Base-by-base conservation (phyloP, 2,113 vertebrate species). In the Cyprinodon variegatus region DNA sequence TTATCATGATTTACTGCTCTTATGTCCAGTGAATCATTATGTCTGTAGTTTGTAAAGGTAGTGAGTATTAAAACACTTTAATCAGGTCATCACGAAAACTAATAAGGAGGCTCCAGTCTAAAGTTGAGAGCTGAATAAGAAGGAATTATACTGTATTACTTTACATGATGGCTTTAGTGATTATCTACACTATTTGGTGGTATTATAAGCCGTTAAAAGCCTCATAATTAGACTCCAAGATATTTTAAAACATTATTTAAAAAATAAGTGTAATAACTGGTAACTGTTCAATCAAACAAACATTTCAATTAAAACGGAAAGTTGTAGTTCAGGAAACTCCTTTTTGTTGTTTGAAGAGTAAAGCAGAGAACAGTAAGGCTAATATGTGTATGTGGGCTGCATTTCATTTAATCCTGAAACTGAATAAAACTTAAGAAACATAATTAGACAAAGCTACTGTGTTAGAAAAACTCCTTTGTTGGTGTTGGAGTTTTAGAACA, bases 41-140 rank as follows among this genome's bases (percentile, higher is more conserved):
- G 29, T 84, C 53, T 41, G 4, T 64, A 70, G 67, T 84, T 87
- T 83, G 73, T 57, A 62, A 78, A 73, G 82, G 59, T 78, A 75
- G 83, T 87, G 70, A 80, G 78, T 68, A 81, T 37, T 79, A 64
- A 65, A 77, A 72, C 7, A 13, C 72, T 76, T 70, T 62, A 73
- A 82, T 64, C 63, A 77, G 20, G 8, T 57, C 50, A 20, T 15
- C n/a, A 57, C 50, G n/a, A 57, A 57, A 57, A n/a, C 50, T 57
- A n/a, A n/a, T 20, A 57, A 57, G 20, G 14, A 57, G 50, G 50
- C 5, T 57, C 17, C 50, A 48, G 9, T 45, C 4, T 41, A 53
- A n/a, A 9, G 1, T n/a, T n/a, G 17, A 57, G 4, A 57, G 20
- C 50, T 57, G 50, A 53, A 20, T 2, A 53, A 4, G 20, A 13